Evolutionary conservation across 2,797 vertebrate genomes (phyloP), one percentile per base, ranked within the genome.

Genomic region (Bryconaethiops microstoma): DNA sequence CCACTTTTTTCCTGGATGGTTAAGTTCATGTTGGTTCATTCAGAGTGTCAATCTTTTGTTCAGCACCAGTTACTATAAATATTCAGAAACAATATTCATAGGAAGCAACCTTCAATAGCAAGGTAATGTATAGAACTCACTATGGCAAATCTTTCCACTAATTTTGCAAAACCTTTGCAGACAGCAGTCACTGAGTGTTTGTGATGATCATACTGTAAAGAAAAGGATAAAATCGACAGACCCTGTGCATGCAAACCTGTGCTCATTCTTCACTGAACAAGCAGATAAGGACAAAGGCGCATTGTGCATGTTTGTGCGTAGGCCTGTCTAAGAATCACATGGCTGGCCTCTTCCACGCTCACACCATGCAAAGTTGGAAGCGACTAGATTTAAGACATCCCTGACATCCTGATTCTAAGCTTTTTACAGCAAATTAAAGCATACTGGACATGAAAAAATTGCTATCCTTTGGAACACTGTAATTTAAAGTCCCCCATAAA

Each of bases 221-320:
- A 40, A 8, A 40, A 74, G 13, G 45, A n/a, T 17, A 17, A 70
- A 80, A 67, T 21, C 62, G 59, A 14, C 52, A 59, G 23, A 19
- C 45, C 54, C 2, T 39, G 64, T 25, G 64, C 52, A 0, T 4
- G 19, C 19, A 39, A 63, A 29, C 62, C 45, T 42, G 62, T 54
- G 48, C 79, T 82, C 68, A 70, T 48, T 74, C 16, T 50, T 71
- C 79, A 83, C 48, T 81, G 62, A 79, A 74, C 74, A 64, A 74
- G 69, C 40, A 79, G 79, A 86, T 63, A 68, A 80, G 70, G 62
- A 86, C 82, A 84, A 86, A 82, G 85, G 25, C 7, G 74, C 64
- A 80, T 84, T 87, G 82, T 83, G 72, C 54, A 40, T 25, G 65
- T 17, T 13, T 78, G 52, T 74, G 77, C 78, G 82, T 55, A 63